phyloP scores from a whole-genome alignment of 2,888 invertebrate species.

The Toxonevra muliebris region DNA sequence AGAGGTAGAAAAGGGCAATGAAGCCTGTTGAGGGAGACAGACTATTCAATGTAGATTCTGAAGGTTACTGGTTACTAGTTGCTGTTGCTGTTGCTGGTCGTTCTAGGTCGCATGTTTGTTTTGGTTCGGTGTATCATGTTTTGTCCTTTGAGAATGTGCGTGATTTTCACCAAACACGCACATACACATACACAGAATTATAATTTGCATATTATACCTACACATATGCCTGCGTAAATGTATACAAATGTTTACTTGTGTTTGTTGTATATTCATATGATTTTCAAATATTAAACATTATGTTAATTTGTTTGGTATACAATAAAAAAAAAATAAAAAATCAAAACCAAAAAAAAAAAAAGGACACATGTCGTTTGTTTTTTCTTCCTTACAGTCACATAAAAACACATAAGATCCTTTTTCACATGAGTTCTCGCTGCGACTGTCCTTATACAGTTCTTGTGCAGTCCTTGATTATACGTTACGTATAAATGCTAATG shows the following conservation, averaged over 20 bases:
- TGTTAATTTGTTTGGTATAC: slow-evolving; percentile 26
- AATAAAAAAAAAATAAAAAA: too few species aligned
- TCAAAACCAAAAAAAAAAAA: too few species aligned
- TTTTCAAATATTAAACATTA: slow-evolving; percentile 34
- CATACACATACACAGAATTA: neutral
- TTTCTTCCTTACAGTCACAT: neutral
- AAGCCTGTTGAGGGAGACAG: too few species aligned
- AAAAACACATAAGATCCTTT: neutral
- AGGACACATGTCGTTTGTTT: slow-evolving; percentile 1
- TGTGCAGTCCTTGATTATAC: slow-evolving; percentile 7
- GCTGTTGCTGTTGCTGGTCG: too few species aligned
- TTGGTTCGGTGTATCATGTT: neutral
- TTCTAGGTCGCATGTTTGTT: too few species aligned
- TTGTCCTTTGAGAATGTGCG: slow-evolving; percentile 15
- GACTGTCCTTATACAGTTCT: neutral
- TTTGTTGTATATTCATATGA: slow-evolving; percentile 24
- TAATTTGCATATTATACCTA: too few species aligned
- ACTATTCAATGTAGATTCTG: too few species aligned
- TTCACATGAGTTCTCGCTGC: neutral
- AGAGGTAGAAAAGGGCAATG: too few species aligned
- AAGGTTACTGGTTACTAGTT: too few species aligned
- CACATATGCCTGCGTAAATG: neutral
- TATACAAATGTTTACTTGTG: neutral
- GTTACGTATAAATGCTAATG: slow-evolving; percentile 32
- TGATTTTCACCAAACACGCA: slow-evolving; percentile 13